Evolutionary conservation across 2,113 vertebrate genomes (phyloP).

Genomic region (Probosciger aterrimus): DNA sequence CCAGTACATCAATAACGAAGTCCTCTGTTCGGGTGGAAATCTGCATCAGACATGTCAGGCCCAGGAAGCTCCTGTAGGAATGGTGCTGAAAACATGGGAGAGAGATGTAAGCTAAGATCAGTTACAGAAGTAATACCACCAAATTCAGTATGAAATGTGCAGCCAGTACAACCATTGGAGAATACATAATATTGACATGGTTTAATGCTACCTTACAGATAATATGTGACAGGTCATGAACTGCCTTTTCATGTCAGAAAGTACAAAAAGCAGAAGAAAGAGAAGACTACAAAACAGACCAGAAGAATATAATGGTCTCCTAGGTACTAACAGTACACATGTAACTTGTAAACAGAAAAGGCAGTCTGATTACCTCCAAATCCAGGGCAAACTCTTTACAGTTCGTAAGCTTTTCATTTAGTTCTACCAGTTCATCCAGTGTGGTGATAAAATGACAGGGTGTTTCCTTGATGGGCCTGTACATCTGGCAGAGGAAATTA

Average conservation of each 20-base stretch:
- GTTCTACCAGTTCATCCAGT: constrained; percentile 84
- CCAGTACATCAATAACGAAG: constrained; percentile 89
- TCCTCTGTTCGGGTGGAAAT: constrained; percentile 93
- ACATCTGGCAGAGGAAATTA: constrained; percentile 76
- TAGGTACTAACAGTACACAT: neutral
- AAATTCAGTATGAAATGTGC: neutral
- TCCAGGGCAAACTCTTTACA: constrained; percentile 90
- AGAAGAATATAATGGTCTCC: neutral
- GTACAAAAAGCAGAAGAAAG: neutral
- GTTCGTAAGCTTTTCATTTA: constrained; percentile 89
- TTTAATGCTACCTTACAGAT: neutral
- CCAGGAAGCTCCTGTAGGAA: constrained; percentile 93
- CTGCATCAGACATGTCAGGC: constrained; percentile 94
- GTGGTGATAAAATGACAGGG: constrained; percentile 81
- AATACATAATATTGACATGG: neutral
- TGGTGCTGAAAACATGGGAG: constrained; percentile 80
- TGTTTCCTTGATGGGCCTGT: constrained; percentile 79
- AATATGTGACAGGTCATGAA: neutral
- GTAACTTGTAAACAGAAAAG: neutral
- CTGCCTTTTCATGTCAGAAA: neutral
- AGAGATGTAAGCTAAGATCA: neutral
- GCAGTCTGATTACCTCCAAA: constrained; percentile 82
- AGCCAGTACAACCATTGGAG: neutral
- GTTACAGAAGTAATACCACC: neutral
- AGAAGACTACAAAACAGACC: neutral